Percentiles rank a stretch among this genome's conserved stretches.
phyloP scores from a whole-genome alignment of 2,113 vertebrate genomes.

The Crypturellus undulatus region DNA sequence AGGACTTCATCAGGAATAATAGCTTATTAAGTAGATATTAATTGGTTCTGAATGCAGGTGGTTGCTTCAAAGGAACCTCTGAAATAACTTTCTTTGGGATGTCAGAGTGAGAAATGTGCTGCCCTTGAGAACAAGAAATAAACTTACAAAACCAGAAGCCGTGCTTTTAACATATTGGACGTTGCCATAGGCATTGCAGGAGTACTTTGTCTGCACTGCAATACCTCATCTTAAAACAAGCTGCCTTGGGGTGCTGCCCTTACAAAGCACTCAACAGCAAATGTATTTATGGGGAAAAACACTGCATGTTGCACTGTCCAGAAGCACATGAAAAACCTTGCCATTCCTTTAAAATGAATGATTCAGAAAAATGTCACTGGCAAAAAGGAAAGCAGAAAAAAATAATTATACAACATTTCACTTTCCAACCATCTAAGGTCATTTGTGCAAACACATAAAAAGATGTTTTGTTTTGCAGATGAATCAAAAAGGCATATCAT shows the following conservation, averaged over 20 bases:
- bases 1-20: neutral
- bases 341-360: constrained; percentile 13
- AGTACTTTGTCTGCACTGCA: neutral
- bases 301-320: neutral
- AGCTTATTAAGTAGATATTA: neutral
- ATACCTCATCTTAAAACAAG: neutral
- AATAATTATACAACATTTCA: neutral
- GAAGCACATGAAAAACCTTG: constrained; percentile 11
- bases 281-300: constrained; percentile 20
- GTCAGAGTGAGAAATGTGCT: neutral
- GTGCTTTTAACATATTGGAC: neutral
- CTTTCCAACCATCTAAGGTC: neutral
- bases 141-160: neutral
- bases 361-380: constrained; percentile 10
- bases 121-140: neutral
- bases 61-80: neutral
- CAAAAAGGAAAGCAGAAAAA: constrained; percentile 23
- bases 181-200: neutral
- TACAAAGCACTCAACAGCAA: constrained; percentile 7
- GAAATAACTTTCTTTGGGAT: neutral
- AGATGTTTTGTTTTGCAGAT: constrained; percentile 64
- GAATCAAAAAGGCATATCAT: constrained; percentile 17
- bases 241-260: neutral
- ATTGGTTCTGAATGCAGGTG: neutral
- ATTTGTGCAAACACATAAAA: constrained; percentile 1